phyloP scores from a whole-genome alignment of 1,140 invertebrate genomes.

The Sycophila sp. region DNA sequence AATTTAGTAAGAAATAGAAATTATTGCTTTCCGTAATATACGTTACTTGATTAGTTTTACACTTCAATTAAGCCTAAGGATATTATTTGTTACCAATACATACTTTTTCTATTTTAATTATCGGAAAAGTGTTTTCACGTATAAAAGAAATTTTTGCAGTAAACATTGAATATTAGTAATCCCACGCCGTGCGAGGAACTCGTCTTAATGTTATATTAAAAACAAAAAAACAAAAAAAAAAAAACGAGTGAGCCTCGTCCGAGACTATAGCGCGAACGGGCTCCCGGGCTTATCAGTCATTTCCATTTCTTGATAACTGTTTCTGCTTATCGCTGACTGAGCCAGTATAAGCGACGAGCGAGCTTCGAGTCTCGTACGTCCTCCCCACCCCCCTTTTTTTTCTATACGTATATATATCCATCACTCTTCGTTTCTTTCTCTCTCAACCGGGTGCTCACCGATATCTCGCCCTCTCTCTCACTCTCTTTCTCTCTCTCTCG shows the following conservation, averaged over 20 bases:
- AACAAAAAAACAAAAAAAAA: slow-evolving; percentile 7
- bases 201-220: slow-evolving; percentile 43
- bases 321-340: slow-evolving; percentile 64
- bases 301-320: slow-evolving; percentile 68
- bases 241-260: not conserved
- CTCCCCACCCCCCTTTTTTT: not conserved
- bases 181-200: slow-evolving; percentile 33
- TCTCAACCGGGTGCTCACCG: not conserved
- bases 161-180: too few relatives aligned
- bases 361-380: slow-evolving; percentile 20
- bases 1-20: too few relatives aligned
- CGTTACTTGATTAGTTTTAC: too few relatives aligned
- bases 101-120: too few relatives aligned
- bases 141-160: too few relatives aligned
- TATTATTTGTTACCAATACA: too few relatives aligned
- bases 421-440: not conserved
- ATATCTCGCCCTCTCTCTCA: slow-evolving; percentile 52
- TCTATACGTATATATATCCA: not conserved
- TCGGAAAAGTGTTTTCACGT: too few relatives aligned
- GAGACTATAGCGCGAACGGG: not conserved
- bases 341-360: slow-evolving; percentile 36
- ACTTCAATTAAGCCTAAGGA: too few relatives aligned
- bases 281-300: slow-evolving; percentile 62
- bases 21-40: too few relatives aligned
- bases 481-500: slow-evolving; percentile 41